Percentiles rank a stretch among this genome's conserved stretches.
phyloP scores from a whole-genome alignment of 1,140 invertebrate genomes.

The Pachypeltis micranthus region DNA sequence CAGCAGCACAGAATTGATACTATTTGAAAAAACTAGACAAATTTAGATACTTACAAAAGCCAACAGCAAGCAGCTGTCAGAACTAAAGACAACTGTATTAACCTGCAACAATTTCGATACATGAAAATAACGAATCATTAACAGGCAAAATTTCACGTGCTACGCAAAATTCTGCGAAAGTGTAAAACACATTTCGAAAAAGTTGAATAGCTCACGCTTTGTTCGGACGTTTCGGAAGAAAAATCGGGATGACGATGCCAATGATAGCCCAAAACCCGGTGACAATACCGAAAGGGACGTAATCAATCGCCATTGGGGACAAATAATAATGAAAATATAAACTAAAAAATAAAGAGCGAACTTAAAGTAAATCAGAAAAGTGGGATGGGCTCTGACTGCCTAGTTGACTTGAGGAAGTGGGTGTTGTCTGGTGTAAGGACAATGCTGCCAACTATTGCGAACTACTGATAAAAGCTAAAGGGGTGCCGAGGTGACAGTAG shows the following conservation, averaged over 20 bases:
- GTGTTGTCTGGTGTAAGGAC: neutral
- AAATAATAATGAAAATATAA: neutral
- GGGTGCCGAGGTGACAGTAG: too few relatives aligned
- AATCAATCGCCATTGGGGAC: neutral
- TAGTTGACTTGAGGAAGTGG: neutral
- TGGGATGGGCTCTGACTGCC: neutral
- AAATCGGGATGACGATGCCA: constrained; percentile 11
- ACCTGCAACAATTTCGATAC: too few relatives aligned
- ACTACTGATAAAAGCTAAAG: too few relatives aligned
- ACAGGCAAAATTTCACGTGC: too few relatives aligned
- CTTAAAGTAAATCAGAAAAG: neutral
- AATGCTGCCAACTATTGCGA: too few relatives aligned
- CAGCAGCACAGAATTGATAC: too few relatives aligned
- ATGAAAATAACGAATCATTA: too few relatives aligned
- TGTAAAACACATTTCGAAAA: neutral
- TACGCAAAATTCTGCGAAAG: neutral
- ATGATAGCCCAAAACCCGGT: constrained; percentile 3
- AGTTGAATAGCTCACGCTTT: constrained; percentile 1
- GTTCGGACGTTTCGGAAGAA: constrained; percentile 2
- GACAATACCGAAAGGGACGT: neutral
- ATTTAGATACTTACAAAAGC: constrained; percentile 70
- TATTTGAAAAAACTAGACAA: neutral
- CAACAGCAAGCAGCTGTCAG: constrained; percentile 82
- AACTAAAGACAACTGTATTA: constrained; percentile 75
- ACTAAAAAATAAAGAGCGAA: neutral